These are phyloP conservation scores for Aleiodes sp. DNA, from an alignment of 1,140 invertebrate species.

Conservation along the genomic window DNA sequence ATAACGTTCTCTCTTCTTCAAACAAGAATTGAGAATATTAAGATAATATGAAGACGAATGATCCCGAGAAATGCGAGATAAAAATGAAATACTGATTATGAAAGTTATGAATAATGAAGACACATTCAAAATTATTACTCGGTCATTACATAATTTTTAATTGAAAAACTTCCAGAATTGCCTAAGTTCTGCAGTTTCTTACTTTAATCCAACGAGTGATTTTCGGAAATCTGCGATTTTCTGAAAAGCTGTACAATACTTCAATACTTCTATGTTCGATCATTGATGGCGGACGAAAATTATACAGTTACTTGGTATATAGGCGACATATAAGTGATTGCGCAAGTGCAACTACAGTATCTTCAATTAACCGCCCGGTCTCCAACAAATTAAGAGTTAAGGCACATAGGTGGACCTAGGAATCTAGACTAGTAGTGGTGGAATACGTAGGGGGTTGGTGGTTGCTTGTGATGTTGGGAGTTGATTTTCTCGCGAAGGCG, in stretches of 20 bases:
- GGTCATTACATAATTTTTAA: not conserved
- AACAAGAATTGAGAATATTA: no score
- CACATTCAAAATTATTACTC: not conserved
- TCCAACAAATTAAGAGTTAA: slow-evolving; percentile 57
- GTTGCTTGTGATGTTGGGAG: slow-evolving; percentile 33
- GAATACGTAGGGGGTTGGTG: slow-evolving; percentile 41
- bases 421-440: slow-evolving; percentile 33
- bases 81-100: not conserved
- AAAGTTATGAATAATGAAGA: slow-evolving; percentile 8
- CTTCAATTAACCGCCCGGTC: slow-evolving; percentile 53
- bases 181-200: no score
- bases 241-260: not conserved
- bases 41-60: no score
- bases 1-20: no score
- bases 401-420: slow-evolving; percentile 53
- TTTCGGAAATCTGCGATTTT: not conserved
- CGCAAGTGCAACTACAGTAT: slow-evolving; percentile 35
- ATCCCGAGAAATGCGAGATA: no score
- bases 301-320: not conserved
- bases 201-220: not conserved
- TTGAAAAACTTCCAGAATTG: not conserved
- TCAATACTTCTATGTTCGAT: not conserved
- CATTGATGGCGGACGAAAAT: slow-evolving; percentile 21
- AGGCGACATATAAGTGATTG: not conserved
- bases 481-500: slow-evolving; percentile 53